Evolutionary conservation across 2,797 vertebrate species (phyloP).

Genomic region (Sparus aurata): DNA sequence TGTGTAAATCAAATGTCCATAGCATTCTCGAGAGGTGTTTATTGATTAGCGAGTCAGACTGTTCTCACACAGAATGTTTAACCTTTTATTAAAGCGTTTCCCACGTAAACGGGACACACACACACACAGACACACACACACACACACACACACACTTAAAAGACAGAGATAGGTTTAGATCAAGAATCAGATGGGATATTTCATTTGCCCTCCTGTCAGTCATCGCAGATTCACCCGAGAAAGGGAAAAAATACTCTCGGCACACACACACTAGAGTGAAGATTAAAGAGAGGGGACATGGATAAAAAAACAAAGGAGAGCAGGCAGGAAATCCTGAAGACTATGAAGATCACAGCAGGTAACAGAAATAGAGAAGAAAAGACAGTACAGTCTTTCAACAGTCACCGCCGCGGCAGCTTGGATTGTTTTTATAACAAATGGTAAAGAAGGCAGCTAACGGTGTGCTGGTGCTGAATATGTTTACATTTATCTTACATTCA

Average conservation of each 20-base stretch:
- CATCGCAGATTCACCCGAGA: slow-evolving; percentile 12
- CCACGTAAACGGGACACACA: not conserved
- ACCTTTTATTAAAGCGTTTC: slow-evolving; percentile 33
- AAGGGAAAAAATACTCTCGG: slow-evolving; percentile 18
- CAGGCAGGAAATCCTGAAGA: not conserved
- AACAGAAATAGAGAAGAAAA: slow-evolving; percentile 3
- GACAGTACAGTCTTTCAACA: not conserved
- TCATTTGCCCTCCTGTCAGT: slow-evolving; percentile 47
- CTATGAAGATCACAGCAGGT: not conserved
- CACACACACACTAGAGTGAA: slow-evolving; percentile 4
- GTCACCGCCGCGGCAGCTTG: not conserved
- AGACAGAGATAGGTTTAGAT: not conserved
- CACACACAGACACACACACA: not conserved
- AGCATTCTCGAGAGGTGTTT: slow-evolving; percentile 23
- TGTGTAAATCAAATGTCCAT: slow-evolving; percentile 36
- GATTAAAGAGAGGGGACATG: slow-evolving; percentile 18
- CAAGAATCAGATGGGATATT: slow-evolving; percentile 13
- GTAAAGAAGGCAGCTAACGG: not conserved
- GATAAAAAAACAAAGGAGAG: slow-evolving; percentile 1
- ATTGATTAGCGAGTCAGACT: slow-evolving; percentile 49
- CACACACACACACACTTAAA: not conserved
- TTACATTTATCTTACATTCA: too few species aligned
- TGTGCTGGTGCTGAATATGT: not conserved
- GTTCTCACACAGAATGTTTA: slow-evolving; percentile 3
- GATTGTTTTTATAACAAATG: not conserved